These are phyloP conservation scores for Chaenogobius annularis DNA, from an alignment of 2,113 vertebrate genomes.

Conservation along the genomic window DNA sequence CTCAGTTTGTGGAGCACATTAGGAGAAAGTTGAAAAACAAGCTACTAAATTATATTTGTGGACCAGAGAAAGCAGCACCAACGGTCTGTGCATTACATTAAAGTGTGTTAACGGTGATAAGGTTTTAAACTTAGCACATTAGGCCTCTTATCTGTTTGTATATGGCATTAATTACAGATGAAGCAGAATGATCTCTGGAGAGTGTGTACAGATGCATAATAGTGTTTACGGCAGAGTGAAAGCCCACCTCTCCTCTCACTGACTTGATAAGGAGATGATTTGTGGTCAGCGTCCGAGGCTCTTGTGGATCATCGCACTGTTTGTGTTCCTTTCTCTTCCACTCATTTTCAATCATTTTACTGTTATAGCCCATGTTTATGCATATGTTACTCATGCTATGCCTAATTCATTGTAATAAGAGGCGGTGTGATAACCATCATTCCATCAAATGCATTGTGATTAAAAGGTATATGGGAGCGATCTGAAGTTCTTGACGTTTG, in stretches of 20 bases:
- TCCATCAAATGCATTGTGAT: no score
- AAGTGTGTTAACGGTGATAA: neutral
- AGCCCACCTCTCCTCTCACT: slow-evolving; percentile 63
- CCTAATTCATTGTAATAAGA: no score
- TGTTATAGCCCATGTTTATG: no score
- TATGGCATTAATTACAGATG: slow-evolving; percentile 61
- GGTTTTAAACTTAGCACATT: neutral
- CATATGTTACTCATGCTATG: no score
- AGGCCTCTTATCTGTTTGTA: slow-evolving; percentile 54
- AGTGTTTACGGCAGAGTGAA: slow-evolving; percentile 62
- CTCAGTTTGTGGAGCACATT: slow-evolving; percentile 17
- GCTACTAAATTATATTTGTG: neutral
- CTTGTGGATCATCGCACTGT: slow-evolving; percentile 47
- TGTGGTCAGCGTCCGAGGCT: slow-evolving; percentile 54
- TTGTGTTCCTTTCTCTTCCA: no score
- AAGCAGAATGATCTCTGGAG: slow-evolving; percentile 61
- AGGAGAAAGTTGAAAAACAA: neutral
- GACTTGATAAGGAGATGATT: slow-evolving; percentile 64
- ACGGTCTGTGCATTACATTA: neutral
- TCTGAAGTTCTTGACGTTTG: no score
- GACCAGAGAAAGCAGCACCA: neutral
- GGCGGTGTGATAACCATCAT: no score
- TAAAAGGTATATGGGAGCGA: no score
- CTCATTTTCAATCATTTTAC: no score
- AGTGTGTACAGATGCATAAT: slow-evolving; percentile 62